Conservation (phyloP, 2,113 vertebrate species). For the Myodes glareolus region DNA sequence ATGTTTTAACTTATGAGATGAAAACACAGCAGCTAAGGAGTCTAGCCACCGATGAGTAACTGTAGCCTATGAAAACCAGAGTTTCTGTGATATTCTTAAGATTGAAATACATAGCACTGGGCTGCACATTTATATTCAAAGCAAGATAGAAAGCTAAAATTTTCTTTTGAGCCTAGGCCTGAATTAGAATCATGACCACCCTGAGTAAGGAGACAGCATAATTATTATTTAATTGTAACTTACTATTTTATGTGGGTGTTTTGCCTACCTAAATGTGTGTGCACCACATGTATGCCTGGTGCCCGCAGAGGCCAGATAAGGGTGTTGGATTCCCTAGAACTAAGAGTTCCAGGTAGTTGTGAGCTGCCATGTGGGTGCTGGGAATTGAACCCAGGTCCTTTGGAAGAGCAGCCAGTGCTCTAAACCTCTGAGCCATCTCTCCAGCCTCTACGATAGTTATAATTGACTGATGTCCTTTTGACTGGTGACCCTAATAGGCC, state of each 20-base stretch:
- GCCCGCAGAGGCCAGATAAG: background rate
- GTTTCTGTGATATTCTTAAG: background rate
- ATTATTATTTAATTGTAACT: background rate
- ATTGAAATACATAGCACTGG: background rate
- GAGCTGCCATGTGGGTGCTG: background rate
- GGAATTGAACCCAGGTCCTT: background rate
- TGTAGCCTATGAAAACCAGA: background rate
- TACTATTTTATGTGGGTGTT: background rate
- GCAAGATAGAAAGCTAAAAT: background rate
- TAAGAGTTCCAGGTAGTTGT: background rate
- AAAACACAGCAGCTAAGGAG: background rate
- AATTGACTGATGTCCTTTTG: background rate
- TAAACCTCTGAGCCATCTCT: background rate
- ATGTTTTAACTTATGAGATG: background rate
- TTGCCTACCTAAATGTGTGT: background rate
- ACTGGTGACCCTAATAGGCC: background rate
- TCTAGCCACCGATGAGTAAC: background rate
- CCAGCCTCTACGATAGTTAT: background rate
- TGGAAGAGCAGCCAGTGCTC: background rate
- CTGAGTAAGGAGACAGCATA: background rate
- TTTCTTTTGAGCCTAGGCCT: background rate
- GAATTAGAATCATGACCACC: background rate
- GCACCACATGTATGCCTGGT: background rate
- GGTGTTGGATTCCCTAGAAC: background rate
- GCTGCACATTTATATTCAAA: background rate